Evolutionary conservation across 2,888 invertebrate species (phyloP).

Genomic region (Rhagonycha fulva): DNA sequence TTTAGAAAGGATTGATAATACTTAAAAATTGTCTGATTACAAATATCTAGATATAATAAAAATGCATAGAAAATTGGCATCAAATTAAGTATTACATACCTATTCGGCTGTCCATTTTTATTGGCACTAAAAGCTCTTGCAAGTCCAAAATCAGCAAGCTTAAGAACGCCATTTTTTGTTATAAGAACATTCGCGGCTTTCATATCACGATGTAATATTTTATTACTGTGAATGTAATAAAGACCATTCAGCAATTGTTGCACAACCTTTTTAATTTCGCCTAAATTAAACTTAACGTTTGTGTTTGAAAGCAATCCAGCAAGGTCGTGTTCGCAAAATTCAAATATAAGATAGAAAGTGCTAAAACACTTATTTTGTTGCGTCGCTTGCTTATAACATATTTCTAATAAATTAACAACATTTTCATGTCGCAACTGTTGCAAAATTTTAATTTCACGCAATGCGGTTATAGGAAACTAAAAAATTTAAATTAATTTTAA

Average conservation of each 20-base stretch:
- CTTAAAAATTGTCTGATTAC: no score
- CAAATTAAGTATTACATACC: constrained; percentile 48
- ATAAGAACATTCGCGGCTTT: constrained; percentile 98
- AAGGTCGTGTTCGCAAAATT: constrained; percentile 98
- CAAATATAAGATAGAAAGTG: constrained; percentile 95
- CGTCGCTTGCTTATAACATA: constrained; percentile 89
- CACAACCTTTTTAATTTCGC: constrained; percentile 95
- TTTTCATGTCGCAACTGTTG: constrained; percentile 95
- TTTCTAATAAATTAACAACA: constrained; percentile 95
- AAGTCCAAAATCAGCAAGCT: constrained; percentile 96
- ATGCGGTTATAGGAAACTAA: constrained; percentile 96
- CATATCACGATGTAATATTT: constrained; percentile 96
- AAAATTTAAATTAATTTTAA: constrained; percentile 40
- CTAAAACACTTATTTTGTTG: constrained; percentile 75
- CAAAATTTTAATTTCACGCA: constrained; percentile 94
- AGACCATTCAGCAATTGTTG: constrained; percentile 86
- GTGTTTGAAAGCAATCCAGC: constrained; percentile 94
- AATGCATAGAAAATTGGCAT: neutral
- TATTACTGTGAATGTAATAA: constrained; percentile 96
- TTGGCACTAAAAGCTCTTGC: constrained; percentile 91
- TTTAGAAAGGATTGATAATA: no score
- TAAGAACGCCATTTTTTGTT: constrained; percentile 91
- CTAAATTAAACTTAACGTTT: constrained; percentile 93
- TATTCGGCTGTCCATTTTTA: constrained; percentile 82
- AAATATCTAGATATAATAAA: no score